Conservation (phyloP, 2,113 vertebrate species). For the Dipodomys spectabilis region DNA sequence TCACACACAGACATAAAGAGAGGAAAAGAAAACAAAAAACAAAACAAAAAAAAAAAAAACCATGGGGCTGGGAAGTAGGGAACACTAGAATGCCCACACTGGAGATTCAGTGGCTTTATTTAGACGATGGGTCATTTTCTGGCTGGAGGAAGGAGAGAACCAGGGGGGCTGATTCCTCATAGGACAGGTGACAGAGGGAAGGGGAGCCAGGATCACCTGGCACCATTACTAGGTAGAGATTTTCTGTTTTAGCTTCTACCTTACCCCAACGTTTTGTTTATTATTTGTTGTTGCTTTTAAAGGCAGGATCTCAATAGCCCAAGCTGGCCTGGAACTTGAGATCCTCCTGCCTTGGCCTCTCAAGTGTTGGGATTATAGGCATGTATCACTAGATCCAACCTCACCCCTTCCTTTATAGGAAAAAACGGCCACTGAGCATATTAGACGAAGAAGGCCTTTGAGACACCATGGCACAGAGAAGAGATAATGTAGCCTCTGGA, state of each 20-base stretch:
- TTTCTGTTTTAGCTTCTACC: neutral
- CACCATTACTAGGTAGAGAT: neutral
- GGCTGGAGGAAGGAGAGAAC: neutral
- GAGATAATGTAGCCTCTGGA: neutral
- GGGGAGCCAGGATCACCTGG: neutral
- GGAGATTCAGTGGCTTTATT: conserved; percentile 44
- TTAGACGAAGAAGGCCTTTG: neutral
- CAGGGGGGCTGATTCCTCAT: neutral
- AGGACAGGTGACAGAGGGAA: neutral
- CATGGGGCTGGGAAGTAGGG: neutral
- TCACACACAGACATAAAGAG: neutral
- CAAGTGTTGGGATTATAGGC: neutral
- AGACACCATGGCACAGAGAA: neutral
- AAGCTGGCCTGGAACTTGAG: neutral
- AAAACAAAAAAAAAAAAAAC: neutral
- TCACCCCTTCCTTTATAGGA: neutral
- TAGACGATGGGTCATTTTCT: conserved; percentile 42
- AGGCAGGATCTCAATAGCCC: neutral
- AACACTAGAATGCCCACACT: neutral
- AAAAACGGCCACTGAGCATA: neutral
- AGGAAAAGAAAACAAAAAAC: neutral
- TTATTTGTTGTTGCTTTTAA: neutral
- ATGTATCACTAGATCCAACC: too few relatives aligned
- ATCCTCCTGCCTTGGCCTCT: neutral
- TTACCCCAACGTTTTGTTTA: neutral